These are phyloP conservation scores for Masticophis lateralis DNA, from an alignment of 2,797 vertebrate species.

Conservation along the genomic window DNA sequence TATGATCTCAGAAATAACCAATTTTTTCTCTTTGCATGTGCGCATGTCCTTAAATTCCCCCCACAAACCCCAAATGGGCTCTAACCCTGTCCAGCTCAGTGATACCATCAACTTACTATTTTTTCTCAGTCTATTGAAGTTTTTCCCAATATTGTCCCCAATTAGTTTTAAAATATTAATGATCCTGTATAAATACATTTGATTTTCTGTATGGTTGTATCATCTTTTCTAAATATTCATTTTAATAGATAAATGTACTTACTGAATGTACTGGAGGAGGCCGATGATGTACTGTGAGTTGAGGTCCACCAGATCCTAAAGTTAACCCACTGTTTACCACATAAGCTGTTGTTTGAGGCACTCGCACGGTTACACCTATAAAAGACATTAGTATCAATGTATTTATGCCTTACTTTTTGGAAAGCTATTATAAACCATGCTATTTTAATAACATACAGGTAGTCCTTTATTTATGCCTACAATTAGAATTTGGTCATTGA, in stretches of 20 bases:
- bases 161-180: neutral
- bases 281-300: conserved; percentile 88
- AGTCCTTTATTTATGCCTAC: neutral
- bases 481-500: neutral
- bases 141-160: neutral
- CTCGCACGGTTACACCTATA: conserved; percentile 80
- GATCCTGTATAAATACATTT: neutral
- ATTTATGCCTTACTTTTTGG: neutral
- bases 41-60: neutral
- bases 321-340: conserved; percentile 76
- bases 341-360: conserved; percentile 79
- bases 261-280: conserved; percentile 80
- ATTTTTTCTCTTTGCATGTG: neutral
- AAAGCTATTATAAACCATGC: neutral
- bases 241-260: conserved; percentile 37
- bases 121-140: neutral
- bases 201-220: neutral
- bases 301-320: conserved; percentile 76
- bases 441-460: neutral
- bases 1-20: neutral
- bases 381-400: neutral
- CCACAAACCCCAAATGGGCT: neutral
- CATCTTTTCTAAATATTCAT: neutral
- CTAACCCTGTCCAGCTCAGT: neutral
- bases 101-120: neutral